A percentile compares a stretch with the other conserved stretches of the same genome.
phyloP scores from a whole-genome alignment of 2,113 vertebrate species.

The Loxodonta africana region DNA sequence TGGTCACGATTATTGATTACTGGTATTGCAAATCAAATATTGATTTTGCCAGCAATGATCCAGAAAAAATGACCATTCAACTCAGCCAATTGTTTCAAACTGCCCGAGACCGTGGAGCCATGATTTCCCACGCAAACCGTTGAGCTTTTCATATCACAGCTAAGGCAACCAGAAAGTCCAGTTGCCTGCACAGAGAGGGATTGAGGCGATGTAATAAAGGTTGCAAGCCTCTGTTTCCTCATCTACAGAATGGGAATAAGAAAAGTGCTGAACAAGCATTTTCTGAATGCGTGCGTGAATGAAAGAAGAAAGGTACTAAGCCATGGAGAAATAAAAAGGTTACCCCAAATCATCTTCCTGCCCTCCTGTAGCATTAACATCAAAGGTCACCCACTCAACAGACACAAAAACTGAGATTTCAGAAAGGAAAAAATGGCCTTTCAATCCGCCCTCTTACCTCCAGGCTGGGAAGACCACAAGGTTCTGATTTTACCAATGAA shows the following conservation, averaged over 20 bases:
- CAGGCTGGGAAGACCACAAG: background rate
- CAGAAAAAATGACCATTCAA: background rate
- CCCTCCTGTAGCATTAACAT: accelerated
- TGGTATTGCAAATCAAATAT: background rate
- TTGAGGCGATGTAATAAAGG: background rate
- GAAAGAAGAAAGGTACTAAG: background rate
- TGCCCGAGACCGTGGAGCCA: background rate
- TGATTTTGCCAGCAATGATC: slow-evolving; percentile 36
- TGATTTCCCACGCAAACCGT: background rate
- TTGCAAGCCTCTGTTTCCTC: background rate
- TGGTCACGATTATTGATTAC: slow-evolving; percentile 55
- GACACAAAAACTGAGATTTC: background rate
- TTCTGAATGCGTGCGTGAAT: background rate
- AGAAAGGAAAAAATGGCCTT: background rate
- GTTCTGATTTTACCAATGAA: background rate
- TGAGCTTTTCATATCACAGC: background rate
- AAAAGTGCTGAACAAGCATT: background rate
- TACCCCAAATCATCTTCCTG: accelerated
- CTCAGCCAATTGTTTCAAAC: background rate
- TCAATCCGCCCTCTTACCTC: background rate
- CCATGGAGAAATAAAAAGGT: accelerated
- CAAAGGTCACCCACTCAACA: background rate
- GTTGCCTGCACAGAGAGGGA: background rate
- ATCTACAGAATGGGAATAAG: background rate
- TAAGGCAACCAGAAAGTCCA: background rate